Percentiles rank a stretch among this genome's conserved stretches.
Conservation (phyloP, 2,888 invertebrate species). For the Pocota personata region DNA sequence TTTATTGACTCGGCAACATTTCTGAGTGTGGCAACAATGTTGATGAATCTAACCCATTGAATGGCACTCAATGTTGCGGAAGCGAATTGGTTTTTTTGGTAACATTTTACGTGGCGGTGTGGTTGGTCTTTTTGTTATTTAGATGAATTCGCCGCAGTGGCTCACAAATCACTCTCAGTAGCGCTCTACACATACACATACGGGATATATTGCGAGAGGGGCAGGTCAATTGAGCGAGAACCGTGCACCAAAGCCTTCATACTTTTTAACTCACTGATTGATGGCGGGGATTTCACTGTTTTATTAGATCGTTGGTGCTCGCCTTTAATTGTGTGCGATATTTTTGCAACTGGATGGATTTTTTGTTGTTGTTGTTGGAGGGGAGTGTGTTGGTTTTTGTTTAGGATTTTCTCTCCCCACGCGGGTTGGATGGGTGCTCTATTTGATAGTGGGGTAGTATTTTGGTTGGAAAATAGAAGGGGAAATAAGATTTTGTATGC, state of each 20-base stretch:
- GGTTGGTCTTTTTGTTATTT: slow-evolving; percentile 29
- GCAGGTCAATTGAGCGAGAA: slow-evolving; percentile 75
- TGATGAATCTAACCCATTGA: not conserved
- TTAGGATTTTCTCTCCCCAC: slow-evolving; percentile 53
- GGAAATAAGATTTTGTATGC: slow-evolving; percentile 42
- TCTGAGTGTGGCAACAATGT: slow-evolving; percentile 56
- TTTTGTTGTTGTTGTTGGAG: slow-evolving; percentile 39
- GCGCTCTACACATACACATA: slow-evolving; percentile 20
- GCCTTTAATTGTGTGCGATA: slow-evolving; percentile 73
- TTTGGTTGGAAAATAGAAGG: slow-evolving; percentile 44
- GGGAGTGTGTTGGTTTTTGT: slow-evolving; percentile 57
- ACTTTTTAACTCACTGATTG: slow-evolving; percentile 74
- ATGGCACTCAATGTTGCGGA: slow-evolving; percentile 59
- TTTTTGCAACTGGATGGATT: slow-evolving; percentile 56
- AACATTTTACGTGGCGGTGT: not conserved
- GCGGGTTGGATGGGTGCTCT: slow-evolving; percentile 9
- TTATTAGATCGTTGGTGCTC: slow-evolving; percentile 71
- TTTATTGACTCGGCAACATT: slow-evolving; percentile 59
- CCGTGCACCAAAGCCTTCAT: slow-evolving; percentile 64
- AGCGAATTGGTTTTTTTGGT: slow-evolving; percentile 22
- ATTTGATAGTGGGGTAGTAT: slow-evolving; percentile 21
- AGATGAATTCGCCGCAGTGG: slow-evolving; percentile 59
- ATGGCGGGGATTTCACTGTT: slow-evolving; percentile 74
- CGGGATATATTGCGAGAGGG: slow-evolving; percentile 65
- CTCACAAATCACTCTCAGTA: slow-evolving; percentile 58